A percentile compares a stretch with the other conserved stretches of the same genome.
phyloP scores from a whole-genome alignment of 2,113 vertebrate genomes.

The Syngnathus floridae region DNA sequence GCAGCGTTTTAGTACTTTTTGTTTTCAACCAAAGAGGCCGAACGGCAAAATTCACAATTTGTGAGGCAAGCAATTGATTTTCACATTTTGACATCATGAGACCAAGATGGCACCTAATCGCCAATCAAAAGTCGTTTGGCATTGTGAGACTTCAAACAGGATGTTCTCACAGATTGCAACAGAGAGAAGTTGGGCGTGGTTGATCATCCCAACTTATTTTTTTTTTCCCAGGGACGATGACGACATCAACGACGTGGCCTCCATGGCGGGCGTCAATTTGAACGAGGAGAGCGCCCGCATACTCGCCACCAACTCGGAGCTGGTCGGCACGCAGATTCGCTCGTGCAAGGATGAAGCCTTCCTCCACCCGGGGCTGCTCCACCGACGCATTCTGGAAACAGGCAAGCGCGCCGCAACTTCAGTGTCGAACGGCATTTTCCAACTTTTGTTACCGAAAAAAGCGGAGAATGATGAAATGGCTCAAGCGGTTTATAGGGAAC shows the following conservation, averaged over 20 bases:
- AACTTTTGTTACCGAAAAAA: background rate
- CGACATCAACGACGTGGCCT: slow-evolving; percentile 84
- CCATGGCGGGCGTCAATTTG: slow-evolving; percentile 83
- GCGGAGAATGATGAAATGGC: slow-evolving; percentile 19
- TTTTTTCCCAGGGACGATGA: slow-evolving; percentile 74
- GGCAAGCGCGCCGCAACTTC: slow-evolving; percentile 55
- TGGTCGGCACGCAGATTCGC: slow-evolving; percentile 79
- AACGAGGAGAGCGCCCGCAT: slow-evolving; percentile 82
- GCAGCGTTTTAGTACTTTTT: background rate
- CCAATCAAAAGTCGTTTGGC: background rate
- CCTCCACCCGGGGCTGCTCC: slow-evolving; percentile 75
- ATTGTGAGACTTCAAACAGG: background rate
- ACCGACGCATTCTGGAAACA: slow-evolving; percentile 79
- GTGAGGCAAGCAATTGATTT: background rate
- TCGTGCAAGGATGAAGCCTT: slow-evolving; percentile 85
- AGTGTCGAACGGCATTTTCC: background rate
- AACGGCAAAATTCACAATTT: background rate
- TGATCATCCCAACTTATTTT: background rate
- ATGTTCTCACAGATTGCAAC: background rate
- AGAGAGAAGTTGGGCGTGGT: background rate
- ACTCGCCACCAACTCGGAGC: slow-evolving; percentile 78
- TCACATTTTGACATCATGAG: background rate
- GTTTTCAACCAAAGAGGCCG: background rate
- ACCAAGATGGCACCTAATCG: background rate
- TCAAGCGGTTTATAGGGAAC: slow-evolving; percentile 29